These are phyloP conservation scores for Archips crataeganus DNA, from an alignment of 2,888 invertebrate species.

Conservation along the genomic window DNA sequence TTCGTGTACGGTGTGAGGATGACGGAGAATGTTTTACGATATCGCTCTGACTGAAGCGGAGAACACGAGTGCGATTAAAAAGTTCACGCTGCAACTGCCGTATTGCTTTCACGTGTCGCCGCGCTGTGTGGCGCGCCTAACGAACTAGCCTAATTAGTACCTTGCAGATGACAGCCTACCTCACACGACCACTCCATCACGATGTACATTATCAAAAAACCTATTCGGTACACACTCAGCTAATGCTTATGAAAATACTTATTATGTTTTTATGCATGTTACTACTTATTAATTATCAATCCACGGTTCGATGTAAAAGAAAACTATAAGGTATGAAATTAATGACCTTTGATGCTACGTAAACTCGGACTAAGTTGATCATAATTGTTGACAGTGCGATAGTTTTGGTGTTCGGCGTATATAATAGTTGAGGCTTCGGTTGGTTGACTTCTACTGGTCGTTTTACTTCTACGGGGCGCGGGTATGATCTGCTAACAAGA, in stretches of 20 bases:
- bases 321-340: not conserved
- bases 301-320: not conserved
- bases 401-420: not conserved
- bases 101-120: slow-evolving; percentile 63
- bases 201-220: slow-evolving; percentile 10
- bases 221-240: not conserved
- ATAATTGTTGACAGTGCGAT: not conserved
- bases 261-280: not conserved
- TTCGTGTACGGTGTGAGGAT: slow-evolving; percentile 53
- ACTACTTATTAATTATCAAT: not conserved
- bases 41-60: slow-evolving; percentile 64
- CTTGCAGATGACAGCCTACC: slow-evolving; percentile 43
- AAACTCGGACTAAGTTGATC: not conserved
- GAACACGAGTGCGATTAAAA: slow-evolving; percentile 62
- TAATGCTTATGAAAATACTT: not conserved
- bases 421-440: not conserved
- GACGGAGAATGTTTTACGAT: slow-evolving; percentile 56
- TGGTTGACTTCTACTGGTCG: not conserved
- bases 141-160: slow-evolving; percentile 60
- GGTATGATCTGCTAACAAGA: slow-evolving; percentile 54
- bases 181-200: slow-evolving; percentile 9
- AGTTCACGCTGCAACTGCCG: slow-evolving; percentile 76
- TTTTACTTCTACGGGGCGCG: no score
- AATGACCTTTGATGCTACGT: not conserved
- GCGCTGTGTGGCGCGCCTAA: slow-evolving; percentile 51